Base-by-base conservation (phyloP, 2,888 invertebrate genomes). In the Lissonota sp. region DNA sequence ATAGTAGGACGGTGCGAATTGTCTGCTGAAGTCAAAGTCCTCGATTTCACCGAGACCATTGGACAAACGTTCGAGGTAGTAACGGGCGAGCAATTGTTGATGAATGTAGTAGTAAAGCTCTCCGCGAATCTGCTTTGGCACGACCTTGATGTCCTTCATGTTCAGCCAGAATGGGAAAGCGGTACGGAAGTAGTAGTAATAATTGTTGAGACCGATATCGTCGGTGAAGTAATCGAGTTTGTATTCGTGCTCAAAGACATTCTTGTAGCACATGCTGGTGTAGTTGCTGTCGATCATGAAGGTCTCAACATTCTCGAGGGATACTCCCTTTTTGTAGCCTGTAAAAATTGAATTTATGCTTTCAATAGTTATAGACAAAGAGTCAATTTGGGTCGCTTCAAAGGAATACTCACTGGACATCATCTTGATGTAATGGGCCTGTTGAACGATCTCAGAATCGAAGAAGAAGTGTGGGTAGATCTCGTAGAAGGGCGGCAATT, bases 401-500 rank as follows among this genome's bases (percentile, higher is more conserved):
- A 4, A n/a, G 44, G 10, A 44, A 2, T 70, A 78, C 62, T 79
- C 83, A 90, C 92, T 89, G 49, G 82, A 93, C 88, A 94, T 93
- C 92, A 92, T 92, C 79, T 91, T 94, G 62, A 95, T 93, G 90
- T 94, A 93, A 86, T 95, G 94, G 7, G 96, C 96, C 66, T 95
- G 94, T 62, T 94, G 93, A 90, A 97, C 94, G 82, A 96, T 94
- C 88, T 95, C 95, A 80, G 94, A 94, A 88, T 95, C 95, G 92
- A 95, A 94, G 94, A 95, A 97, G 91, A 94, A 94, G 85, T 95
- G 94, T 1, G 97, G 97, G 90, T 95, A 95, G 84, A 96, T 93
- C 92, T 97, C 97, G 88, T 96, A 96, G 85, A 95, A 94, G 64
- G 96, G 95, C n/a, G 96, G 96, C 10, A 96, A 91, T 40, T 94